Base-by-base conservation (phyloP, 2,888 invertebrate genomes). In the Exocentrus adspersus region DNA sequence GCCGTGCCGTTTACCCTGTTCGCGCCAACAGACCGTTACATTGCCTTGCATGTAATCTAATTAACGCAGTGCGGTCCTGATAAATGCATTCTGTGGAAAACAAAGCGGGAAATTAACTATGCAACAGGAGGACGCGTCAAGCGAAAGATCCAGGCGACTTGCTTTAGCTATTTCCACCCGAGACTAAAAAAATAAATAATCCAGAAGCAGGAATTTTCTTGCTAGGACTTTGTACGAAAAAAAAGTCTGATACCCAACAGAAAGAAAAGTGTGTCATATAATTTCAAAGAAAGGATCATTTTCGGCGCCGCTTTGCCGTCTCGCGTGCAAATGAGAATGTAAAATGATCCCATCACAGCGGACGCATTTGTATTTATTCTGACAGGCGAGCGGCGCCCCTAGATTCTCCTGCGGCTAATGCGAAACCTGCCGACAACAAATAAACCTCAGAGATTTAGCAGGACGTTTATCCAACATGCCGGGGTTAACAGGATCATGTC, bases 31-130 rank as follows among this genome's bases (percentile, higher is more conserved):
- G 32, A 46, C 56, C 28, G 52, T 54, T 41, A 58, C 12, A 24
- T 24, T n/a, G 20, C 51, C n/a, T 43, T 43, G 42, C 51, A 43
- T 52, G 51, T 60, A 43, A 60, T 60, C 51, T 60, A 60, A 51
- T 60, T 60, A 60, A 20, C 24, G 32, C 30, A 30, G 28, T 57
- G n/a, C n/a, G 57, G 45, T 28, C 45, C 42, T 54, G 43, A 43
- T 54, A 43, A 43, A 37, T 2, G 4, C 12, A 14, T 14, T 37
- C 37, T n/a, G n/a, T 14, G 37, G n/a, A 37, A n/a, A 37, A 37
- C 37, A n/a, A 37, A 10, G 37, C 37, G 37, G n/a, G 37, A 37
- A 37, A 37, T 37, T 5, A 24, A 7, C 24, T 24, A 14, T 14
- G 12, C 12, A 37, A 37, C n/a, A 12, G 37, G 37, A 37, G 37